Evolutionary conservation across 2,888 invertebrate species (phyloP).

Genomic region (Torymus auratus): DNA sequence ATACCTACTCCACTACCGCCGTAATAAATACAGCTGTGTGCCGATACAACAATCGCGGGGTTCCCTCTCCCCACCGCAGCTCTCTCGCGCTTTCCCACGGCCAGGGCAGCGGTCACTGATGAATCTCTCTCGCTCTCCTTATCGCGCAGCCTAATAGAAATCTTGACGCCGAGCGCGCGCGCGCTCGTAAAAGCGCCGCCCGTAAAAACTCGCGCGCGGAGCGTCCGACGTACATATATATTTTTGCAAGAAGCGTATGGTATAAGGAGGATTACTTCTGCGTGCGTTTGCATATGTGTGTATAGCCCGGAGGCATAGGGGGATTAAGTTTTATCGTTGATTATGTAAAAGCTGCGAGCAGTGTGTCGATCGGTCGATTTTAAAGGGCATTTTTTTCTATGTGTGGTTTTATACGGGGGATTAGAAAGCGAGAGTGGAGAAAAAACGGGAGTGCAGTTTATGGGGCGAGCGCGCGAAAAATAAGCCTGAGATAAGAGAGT

Average conservation of each 20-base stretch:
- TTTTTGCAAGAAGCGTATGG: too few relatives aligned
- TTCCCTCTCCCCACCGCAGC: neutral
- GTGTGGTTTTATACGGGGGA: slow-evolving; percentile 6
- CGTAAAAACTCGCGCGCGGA: slow-evolving; percentile 6
- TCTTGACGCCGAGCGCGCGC: slow-evolving; percentile 43
- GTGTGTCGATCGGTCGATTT: slow-evolving; percentile 27
- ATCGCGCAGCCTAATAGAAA: slow-evolving; percentile 42
- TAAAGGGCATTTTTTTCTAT: neutral
- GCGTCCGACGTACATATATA: neutral
- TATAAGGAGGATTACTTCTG: too few relatives aligned
- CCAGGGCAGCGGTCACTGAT: too few relatives aligned
- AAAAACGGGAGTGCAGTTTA: neutral
- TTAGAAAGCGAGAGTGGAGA: slow-evolving; percentile 28
- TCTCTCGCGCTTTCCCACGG: neutral
- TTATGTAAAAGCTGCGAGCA: slow-evolving; percentile 29
- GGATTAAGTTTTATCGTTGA: slow-evolving; percentile 36
- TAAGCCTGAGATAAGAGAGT: slow-evolving; percentile 9
- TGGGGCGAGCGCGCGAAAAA: slow-evolving; percentile 14
- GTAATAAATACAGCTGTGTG: too few relatives aligned
- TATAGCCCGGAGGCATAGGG: slow-evolving; percentile 2
- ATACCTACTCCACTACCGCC: too few relatives aligned
- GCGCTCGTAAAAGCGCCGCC: slow-evolving; percentile 32
- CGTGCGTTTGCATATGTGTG: too few relatives aligned
- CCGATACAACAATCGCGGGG: too few relatives aligned
- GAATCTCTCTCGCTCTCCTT: slow-evolving; percentile 2